These are phyloP conservation scores for Chelidonichthys spinosus DNA, from an alignment of 2,797 vertebrate species.

Conservation along the genomic window DNA sequence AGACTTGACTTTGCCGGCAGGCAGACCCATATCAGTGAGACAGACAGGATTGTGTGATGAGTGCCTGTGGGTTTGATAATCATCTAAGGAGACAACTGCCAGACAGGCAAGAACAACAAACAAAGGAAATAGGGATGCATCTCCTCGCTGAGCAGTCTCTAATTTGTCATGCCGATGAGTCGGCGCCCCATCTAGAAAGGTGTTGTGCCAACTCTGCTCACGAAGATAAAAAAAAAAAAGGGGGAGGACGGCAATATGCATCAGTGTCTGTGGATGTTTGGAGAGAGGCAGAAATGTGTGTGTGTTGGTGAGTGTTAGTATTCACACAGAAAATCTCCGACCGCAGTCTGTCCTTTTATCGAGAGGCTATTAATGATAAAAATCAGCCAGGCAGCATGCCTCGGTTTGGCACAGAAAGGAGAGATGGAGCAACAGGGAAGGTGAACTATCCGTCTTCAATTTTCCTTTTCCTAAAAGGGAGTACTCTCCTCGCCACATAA, in stretches of 20 bases:
- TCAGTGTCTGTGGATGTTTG: constrained; percentile 22
- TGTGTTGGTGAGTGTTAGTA: constrained; percentile 9
- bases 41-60: constrained; percentile 69
- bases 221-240: constrained; percentile 19
- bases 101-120: constrained; percentile 79
- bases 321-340: not conserved
- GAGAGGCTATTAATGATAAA: constrained; percentile 16
- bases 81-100: constrained; percentile 73
- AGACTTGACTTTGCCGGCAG: constrained; percentile 72
- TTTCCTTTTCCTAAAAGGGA: constrained; percentile 2
- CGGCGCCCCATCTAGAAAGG: constrained; percentile 24
- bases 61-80: constrained; percentile 74
- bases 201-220: constrained; percentile 28
- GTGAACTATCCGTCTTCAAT: not conserved
- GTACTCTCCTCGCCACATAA: constrained; percentile 13
- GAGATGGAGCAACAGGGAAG: constrained; percentile 12
- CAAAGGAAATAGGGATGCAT: constrained; percentile 61
- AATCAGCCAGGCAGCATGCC: constrained; percentile 4
- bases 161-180: constrained; percentile 63
- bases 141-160: constrained; percentile 56
- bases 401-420: constrained; percentile 10
- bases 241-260: not conserved
- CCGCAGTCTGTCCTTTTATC: constrained; percentile 7
- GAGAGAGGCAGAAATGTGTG: not conserved
- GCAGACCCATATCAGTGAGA: constrained; percentile 62